Conservation (phyloP, 2,888 invertebrate genomes). For the Tetragnatha montana region DNA sequence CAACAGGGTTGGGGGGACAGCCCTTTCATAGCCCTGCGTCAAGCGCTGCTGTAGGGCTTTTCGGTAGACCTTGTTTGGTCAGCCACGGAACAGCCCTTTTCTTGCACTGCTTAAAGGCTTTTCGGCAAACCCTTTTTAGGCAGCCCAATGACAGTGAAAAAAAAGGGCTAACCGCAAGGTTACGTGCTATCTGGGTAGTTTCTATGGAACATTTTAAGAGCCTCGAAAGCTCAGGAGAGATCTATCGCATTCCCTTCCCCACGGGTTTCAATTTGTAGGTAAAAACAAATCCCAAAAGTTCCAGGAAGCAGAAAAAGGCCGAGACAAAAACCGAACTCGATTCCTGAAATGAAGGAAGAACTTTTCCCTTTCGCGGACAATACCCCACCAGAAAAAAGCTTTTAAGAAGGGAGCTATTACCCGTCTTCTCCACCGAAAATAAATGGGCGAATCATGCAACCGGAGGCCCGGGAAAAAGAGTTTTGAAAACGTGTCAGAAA, state of each 20-base stretch:
- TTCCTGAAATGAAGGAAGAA: neutral
- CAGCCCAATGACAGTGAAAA: too few relatives aligned
- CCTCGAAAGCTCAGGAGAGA: neutral
- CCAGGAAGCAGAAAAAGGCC: neutral
- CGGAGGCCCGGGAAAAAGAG: neutral
- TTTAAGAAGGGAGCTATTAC: neutral
- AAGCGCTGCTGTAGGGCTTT: too few relatives aligned
- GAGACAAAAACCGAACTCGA: too few relatives aligned
- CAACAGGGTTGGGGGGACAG: too few relatives aligned
- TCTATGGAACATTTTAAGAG: neutral
- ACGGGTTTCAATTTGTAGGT: neutral
- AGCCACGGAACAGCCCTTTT: too few relatives aligned
- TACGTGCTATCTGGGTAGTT: too few relatives aligned
- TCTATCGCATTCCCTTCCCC: neutral
- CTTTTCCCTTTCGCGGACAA: neutral
- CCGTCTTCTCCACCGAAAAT: neutral
- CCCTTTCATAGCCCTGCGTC: too few relatives aligned
- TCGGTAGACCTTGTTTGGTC: too few relatives aligned
- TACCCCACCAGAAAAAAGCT: neutral
- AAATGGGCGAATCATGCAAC: slow-evolving; percentile 11
- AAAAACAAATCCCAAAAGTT: neutral
- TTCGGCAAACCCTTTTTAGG: too few relatives aligned
- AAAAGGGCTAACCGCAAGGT: too few relatives aligned
- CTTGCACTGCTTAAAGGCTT: too few relatives aligned
- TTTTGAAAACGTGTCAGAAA: slow-evolving; percentile 25